Conservation (phyloP, 2,888 invertebrate genomes). For the Acrocyrtus sp. region DNA sequence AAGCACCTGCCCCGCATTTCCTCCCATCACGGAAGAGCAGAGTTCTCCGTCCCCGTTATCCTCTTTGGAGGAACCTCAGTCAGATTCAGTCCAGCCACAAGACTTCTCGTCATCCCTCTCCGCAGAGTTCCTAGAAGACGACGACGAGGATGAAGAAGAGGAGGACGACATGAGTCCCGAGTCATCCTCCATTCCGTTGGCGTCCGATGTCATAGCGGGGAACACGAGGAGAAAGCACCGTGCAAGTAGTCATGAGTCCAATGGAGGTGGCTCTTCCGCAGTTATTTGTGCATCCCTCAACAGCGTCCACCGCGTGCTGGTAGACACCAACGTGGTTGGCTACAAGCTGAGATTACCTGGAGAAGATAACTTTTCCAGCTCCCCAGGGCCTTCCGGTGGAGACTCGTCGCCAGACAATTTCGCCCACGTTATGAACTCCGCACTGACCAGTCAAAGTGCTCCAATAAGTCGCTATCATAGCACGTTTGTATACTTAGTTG, state of each 20-base stretch:
- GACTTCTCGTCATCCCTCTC: constrained; percentile 51
- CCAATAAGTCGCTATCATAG: constrained; percentile 58
- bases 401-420: constrained; percentile 45
- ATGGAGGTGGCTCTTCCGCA: constrained; percentile 29
- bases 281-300: constrained; percentile 61
- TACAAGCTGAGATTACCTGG: constrained; percentile 58
- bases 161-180: constrained; percentile 29
- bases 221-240: constrained; percentile 31
- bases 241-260: constrained; percentile 43
- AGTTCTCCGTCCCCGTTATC: constrained; percentile 19
- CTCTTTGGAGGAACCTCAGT: constrained; percentile 42
- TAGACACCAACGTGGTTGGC: constrained; percentile 48
- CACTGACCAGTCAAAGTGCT: constrained; percentile 59
- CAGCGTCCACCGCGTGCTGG: constrained; percentile 56
- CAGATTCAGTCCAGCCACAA: constrained; percentile 41
- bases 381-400: constrained; percentile 15
- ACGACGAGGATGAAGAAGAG: constrained; percentile 20
- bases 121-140: constrained; percentile 47
- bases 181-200: constrained; percentile 29
- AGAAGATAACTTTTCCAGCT: constrained; percentile 56
- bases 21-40: constrained; percentile 23
- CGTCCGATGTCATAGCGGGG: constrained; percentile 41
- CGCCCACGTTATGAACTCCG: constrained; percentile 59
- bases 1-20: constrained; percentile 48
- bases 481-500: constrained; percentile 54